Conservation (phyloP, 2,113 vertebrate species). For the Gadus chalcogrammus region DNA sequence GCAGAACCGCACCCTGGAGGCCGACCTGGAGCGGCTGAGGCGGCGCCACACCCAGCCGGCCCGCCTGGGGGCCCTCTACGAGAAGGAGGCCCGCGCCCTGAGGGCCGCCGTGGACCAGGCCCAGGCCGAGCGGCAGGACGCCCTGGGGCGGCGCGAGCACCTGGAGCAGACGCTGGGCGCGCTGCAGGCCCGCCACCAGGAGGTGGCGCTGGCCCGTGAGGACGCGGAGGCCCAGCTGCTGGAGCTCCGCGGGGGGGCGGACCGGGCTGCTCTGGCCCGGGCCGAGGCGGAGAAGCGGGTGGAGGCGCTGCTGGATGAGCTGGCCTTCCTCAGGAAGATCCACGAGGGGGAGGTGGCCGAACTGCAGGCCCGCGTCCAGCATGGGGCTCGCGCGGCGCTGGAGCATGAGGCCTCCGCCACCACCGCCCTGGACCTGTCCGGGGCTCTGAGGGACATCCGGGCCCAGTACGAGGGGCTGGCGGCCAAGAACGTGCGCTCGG, state of each 20-base stretch:
- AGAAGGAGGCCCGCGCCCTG: conserved; percentile 65
- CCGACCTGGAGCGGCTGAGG: conserved; percentile 59
- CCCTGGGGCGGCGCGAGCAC: conserved; percentile 64
- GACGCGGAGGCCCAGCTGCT: conserved; percentile 70
- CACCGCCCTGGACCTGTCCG: conserved; percentile 57
- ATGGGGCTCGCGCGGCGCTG: conserved; percentile 58
- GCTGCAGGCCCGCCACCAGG: conserved; percentile 58
- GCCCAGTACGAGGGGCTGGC: conserved; percentile 73
- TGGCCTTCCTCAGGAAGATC: conserved; percentile 69
- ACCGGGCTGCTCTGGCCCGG: conserved; percentile 62
- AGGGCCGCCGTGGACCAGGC: conserved; percentile 73
- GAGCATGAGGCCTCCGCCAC: conserved; percentile 59
- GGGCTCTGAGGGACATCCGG: conserved; percentile 59
- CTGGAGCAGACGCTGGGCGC: conserved; percentile 60
- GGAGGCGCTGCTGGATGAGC: conserved; percentile 57
- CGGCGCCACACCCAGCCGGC: conserved; percentile 84
- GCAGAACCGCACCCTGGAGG: conserved; percentile 62
- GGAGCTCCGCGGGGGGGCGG: conserved; percentile 67
- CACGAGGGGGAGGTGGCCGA: conserved; percentile 64
- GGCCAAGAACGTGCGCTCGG: conserved; percentile 70
- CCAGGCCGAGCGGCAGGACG: conserved; percentile 66
- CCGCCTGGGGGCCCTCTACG: conserved; percentile 65
- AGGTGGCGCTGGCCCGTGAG: conserved; percentile 62
- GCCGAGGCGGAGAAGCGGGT: conserved; percentile 67
- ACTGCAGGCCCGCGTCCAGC: conserved; percentile 67